Evolutionary conservation across 2,888 invertebrate genomes (phyloP).

Genomic region (Spodoptera littoralis): DNA sequence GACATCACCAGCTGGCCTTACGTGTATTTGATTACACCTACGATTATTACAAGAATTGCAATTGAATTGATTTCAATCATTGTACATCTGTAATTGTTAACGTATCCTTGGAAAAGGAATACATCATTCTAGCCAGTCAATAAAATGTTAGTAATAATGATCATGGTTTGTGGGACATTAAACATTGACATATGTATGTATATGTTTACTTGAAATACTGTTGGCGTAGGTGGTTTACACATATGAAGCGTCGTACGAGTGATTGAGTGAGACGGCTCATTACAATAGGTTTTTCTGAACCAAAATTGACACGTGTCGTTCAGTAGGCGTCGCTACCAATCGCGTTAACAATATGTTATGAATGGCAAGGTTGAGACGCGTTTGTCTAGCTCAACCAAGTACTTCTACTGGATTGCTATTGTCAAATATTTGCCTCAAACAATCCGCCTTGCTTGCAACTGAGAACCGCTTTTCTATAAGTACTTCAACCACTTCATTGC

Average conservation of each 20-base stretch:
- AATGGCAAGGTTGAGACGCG: constrained; percentile 70
- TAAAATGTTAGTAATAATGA: constrained; percentile 64
- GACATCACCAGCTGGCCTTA: constrained; percentile 55
- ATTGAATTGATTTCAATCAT: constrained; percentile 65
- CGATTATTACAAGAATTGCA: constrained; percentile 60
- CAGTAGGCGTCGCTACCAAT: constrained; percentile 68
- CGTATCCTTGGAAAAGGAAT: constrained; percentile 64
- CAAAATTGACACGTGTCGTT: constrained; percentile 63
- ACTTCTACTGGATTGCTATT: constrained; percentile 61
- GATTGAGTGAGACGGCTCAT: constrained; percentile 66
- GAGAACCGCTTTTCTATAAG: constrained; percentile 27
- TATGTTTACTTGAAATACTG: constrained; percentile 61
- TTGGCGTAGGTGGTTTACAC: constrained; percentile 55
- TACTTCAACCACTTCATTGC: constrained; percentile 2
- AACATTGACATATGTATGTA: constrained; percentile 63
- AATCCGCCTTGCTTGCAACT: constrained; percentile 44
- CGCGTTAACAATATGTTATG: constrained; percentile 64
- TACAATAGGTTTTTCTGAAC: constrained; percentile 71
- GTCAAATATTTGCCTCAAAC: constrained; percentile 67
- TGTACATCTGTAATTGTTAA: constrained; percentile 61
- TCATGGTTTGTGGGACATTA: constrained; percentile 64
- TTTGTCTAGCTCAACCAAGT: constrained; percentile 66
- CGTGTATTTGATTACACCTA: constrained; percentile 61
- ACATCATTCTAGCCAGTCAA: constrained; percentile 57
- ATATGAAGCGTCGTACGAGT: constrained; percentile 47